Evolutionary conservation across 2,113 vertebrate species (phyloP).

Genomic region (Antechinus stuartii): DNA sequence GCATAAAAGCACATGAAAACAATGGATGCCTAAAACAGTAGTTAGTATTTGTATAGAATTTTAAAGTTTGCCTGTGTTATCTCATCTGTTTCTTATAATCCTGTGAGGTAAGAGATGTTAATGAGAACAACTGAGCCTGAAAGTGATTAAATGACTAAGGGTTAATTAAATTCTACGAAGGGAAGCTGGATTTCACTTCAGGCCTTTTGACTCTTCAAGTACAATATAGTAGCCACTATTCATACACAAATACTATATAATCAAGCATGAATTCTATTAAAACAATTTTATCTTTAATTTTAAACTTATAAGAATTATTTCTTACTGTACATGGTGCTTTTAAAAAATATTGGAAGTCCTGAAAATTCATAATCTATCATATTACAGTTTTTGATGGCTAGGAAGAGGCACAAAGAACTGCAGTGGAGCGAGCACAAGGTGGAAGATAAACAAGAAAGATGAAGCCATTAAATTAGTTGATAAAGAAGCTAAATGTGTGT

Average conservation of each 20-base stretch:
- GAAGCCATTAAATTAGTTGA: conserved; percentile 6
- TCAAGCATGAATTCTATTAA: not conserved
- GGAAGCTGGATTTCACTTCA: not conserved
- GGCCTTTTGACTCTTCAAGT: not conserved
- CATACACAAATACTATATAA: not conserved
- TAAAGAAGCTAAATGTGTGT: not conserved
- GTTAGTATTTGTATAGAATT: not conserved
- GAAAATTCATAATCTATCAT: not conserved
- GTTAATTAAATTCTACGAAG: not conserved
- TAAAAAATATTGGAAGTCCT: conserved; percentile 2
- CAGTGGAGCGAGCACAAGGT: not conserved
- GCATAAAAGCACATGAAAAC: not conserved
- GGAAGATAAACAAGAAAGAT: conserved; percentile 1
- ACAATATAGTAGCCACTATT: not conserved
- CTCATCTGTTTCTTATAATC: not conserved
- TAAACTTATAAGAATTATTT: not conserved
- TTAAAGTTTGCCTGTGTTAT: not conserved
- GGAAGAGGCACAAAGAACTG: not conserved
- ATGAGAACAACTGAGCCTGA: not conserved
- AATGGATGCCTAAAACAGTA: not conserved
- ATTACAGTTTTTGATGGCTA: not conserved
- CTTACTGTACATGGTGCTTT: not conserved
- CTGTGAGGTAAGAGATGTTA: not conserved
- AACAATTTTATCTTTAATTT: not conserved
- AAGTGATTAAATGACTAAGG: not conserved